Conservation (phyloP, 2,888 invertebrate species). For the Craniophora ligustri region DNA sequence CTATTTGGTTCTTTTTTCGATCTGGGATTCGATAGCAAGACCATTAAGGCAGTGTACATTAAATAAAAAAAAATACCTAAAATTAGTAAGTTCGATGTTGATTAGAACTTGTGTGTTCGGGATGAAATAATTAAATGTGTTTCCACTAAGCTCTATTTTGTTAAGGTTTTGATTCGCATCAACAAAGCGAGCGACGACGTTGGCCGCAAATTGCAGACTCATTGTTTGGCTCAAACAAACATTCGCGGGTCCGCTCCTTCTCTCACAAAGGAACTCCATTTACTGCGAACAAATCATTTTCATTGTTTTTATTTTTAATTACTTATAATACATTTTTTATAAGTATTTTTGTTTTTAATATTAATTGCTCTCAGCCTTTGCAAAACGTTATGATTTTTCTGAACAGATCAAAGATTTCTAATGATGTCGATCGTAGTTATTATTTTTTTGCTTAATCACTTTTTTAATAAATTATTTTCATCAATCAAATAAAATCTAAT, state of each 20-base stretch:
- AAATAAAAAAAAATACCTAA: neutral
- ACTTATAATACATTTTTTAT: conserved; percentile 50
- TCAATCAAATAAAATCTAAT: neutral
- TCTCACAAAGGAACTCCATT: conserved; percentile 82
- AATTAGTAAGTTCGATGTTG: conserved; percentile 40
- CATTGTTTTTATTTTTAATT: conserved; percentile 74
- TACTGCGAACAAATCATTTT: conserved; percentile 77
- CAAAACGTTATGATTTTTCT: neutral
- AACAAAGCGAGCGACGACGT: conserved; percentile 79
- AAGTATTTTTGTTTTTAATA: conserved; percentile 8
- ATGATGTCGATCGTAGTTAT: neutral
- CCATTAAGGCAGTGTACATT: too few relatives aligned
- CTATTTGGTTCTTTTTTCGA: too few relatives aligned
- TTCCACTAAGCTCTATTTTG: conserved; percentile 73
- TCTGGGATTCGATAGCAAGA: too few relatives aligned
- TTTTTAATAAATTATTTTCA: neutral
- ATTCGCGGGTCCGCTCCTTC: conserved; percentile 79
- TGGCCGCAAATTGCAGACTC: conserved; percentile 84
- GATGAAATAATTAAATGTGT: conserved; percentile 71
- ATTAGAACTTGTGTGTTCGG: conserved; percentile 57
- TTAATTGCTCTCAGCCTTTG: neutral
- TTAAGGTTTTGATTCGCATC: conserved; percentile 82
- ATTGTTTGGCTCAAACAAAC: conserved; percentile 85
- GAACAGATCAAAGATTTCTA: conserved; percentile 5
- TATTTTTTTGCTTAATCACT: conserved; percentile 12